phyloP scores from a whole-genome alignment of 2,888 invertebrate genomes.

The Mythimna pallens region DNA sequence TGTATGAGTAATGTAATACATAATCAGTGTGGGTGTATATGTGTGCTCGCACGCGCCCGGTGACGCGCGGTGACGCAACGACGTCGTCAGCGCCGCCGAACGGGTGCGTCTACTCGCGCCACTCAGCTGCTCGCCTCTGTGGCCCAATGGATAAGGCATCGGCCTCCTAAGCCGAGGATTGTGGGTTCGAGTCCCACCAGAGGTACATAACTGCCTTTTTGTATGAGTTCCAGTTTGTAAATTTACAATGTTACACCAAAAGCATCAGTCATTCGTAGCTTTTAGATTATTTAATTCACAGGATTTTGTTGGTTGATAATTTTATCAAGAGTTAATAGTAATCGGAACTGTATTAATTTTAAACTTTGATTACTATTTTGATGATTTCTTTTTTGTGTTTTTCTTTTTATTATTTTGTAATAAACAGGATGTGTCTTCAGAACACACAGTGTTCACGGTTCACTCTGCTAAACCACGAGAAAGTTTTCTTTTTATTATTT shows the following conservation, averaged over 20 bases:
- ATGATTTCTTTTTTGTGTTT: not conserved
- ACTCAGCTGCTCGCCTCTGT: conserved; percentile 96
- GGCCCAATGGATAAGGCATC: conserved; percentile 96
- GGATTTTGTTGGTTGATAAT: conserved; percentile 7
- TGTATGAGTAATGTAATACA: conserved; percentile 61
- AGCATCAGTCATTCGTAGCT: conserved; percentile 25
- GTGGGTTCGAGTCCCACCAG: conserved; percentile 97
- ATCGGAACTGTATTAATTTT: not conserved
- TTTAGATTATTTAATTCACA: conserved; percentile 11
- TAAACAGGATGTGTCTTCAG: not conserved
- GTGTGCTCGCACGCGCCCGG: conserved; percentile 72
- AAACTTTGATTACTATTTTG: not conserved
- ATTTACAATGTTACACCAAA: conserved; percentile 10
- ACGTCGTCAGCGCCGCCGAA: conserved; percentile 74
- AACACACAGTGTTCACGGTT: not conserved
- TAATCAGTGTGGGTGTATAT: conserved; percentile 54
- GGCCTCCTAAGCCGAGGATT: conserved; percentile 96
- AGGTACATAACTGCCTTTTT: conserved; percentile 90
- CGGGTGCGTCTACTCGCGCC: conserved; percentile 93
- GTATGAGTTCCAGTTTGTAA: conserved; percentile 44
- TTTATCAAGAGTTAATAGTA: conserved; percentile 9
- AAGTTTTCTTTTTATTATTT: not conserved
- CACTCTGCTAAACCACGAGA: not conserved
- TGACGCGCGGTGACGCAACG: conserved; percentile 79
- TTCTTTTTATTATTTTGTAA: not conserved